phyloP scores from a whole-genome alignment of 2,113 vertebrate species.

The Orycteropus afer region DNA sequence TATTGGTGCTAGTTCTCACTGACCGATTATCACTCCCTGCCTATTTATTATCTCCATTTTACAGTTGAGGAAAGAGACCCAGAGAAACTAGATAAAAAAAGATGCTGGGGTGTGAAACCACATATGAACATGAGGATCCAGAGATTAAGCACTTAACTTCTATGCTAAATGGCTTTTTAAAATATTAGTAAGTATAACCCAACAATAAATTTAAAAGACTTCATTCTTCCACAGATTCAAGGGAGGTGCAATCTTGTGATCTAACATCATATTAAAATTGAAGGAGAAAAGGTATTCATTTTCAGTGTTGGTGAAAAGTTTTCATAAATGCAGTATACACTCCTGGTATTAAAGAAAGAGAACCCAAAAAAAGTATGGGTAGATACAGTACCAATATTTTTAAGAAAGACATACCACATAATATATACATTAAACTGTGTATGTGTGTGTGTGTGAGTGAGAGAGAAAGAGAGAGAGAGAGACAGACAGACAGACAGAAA shows the following conservation, averaged over 20 bases:
- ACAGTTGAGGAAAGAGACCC: neutral
- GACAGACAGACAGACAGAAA: too few species aligned
- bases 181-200: neutral
- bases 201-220: neutral
- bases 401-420: neutral
- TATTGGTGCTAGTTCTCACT: neutral
- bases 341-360: neutral
- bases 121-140: neutral
- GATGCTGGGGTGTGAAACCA: neutral
- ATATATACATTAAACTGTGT: neutral
- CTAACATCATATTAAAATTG: neutral
- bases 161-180: neutral
- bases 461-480: too few species aligned
- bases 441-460: neutral
- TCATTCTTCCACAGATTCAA: slow-evolving; percentile 3
- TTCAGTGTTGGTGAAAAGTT: neutral
- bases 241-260: neutral
- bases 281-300: neutral
- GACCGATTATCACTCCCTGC: too few species aligned
- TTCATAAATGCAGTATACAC: neutral
- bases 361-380: neutral
- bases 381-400: neutral
- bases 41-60: neutral
- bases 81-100: neutral
- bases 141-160: neutral